Base-by-base conservation (phyloP, 2,888 invertebrate species). In the Rapana venosa region DNA sequence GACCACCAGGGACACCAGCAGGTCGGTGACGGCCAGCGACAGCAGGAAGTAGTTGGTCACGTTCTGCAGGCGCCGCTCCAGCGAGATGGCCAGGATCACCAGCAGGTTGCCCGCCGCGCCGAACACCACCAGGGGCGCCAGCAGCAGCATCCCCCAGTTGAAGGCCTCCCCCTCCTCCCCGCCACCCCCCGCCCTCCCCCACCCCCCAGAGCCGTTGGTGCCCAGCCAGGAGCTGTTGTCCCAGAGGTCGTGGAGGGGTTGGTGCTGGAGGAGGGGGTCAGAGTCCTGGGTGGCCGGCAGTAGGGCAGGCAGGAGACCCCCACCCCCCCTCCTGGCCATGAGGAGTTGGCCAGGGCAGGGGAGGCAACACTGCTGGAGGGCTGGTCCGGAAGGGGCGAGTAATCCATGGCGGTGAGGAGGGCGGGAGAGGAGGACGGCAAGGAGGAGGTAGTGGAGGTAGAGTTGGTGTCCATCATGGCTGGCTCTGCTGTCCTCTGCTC, bases 1-100 rank as follows among this genome's bases (percentile, higher is more conserved):
- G 90, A 99, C 99, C 95, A 99, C 98, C 92, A 98, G 96, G 95
- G 98, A 98, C 95, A 99, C 99, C 92, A 99, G 97, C 90, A 99
- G 97, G 97, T 99, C 99, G 88, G 99, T 99, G 89, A 99, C 98
- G 84, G 99, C 98, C 96, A 99, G 96, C 36, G 99, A 99, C 94
- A 99, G 97, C 92, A 99, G 97, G 96, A 99, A 99, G 96, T 99
- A 99, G 97, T 99, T 99, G 92, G 99, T 99, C 92, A 98, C 98
- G 96, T 98, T 99, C 96, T 99, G 99, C 92, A 99, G 97, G 94
- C 98, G 97, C 92, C 98, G 97, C 97, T 99, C 99, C 95, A 98
- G 97, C 91, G 98, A 98, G 93, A 99, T 98, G 0, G 99, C 99
- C 94, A 99, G 97, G 96, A 99, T 99, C 94, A 99, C 99, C 91